These are phyloP conservation scores for Protophormia terraenovae DNA, from an alignment of 2,888 invertebrate genomes.

Conservation along the genomic window DNA sequence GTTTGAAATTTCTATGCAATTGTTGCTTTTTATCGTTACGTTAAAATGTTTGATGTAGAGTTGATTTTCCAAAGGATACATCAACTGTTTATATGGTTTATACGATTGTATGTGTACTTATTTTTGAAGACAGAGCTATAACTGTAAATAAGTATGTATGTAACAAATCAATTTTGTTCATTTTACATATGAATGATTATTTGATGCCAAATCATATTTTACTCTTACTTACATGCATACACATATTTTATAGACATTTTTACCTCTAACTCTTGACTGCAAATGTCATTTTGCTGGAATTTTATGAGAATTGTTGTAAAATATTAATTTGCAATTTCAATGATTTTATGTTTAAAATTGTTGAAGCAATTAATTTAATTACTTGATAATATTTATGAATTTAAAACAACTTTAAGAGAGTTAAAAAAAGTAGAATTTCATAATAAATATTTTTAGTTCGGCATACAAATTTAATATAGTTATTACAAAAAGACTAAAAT, in stretches of 20 bases:
- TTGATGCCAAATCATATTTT: slow-evolving; percentile 50
- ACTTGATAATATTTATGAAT: slow-evolving; percentile 37
- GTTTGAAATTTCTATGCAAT: slow-evolving; percentile 13
- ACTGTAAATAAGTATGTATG: slow-evolving; percentile 30
- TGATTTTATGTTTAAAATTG: slow-evolving; percentile 50
- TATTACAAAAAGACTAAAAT: neutral
- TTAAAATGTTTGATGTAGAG: slow-evolving; percentile 32
- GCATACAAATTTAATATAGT: neutral
- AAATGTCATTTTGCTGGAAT: slow-evolving; percentile 25
- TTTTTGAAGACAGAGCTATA: too few relatives aligned
- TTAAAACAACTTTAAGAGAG: neutral
- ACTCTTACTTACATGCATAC: neutral
- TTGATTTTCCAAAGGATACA: slow-evolving; percentile 45
- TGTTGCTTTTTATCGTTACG: slow-evolving; percentile 50
- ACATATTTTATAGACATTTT: slow-evolving; percentile 4
- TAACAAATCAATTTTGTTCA: slow-evolving; percentile 62
- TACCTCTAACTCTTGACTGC: slow-evolving; percentile 31
- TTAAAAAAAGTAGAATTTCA: too few relatives aligned
- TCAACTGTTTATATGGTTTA: slow-evolving; percentile 48
- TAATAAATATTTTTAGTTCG: too few relatives aligned
- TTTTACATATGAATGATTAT: slow-evolving; percentile 63
- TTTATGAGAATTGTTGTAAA: slow-evolving; percentile 44
- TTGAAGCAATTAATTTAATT: slow-evolving; percentile 62
- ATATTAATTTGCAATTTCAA: slow-evolving; percentile 58
- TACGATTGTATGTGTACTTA: neutral